Evolutionary conservation across 2,797 vertebrate genomes (phyloP), one percentile per base, ranked within the genome.

Genomic region (Eremophila alpestris): DNA sequence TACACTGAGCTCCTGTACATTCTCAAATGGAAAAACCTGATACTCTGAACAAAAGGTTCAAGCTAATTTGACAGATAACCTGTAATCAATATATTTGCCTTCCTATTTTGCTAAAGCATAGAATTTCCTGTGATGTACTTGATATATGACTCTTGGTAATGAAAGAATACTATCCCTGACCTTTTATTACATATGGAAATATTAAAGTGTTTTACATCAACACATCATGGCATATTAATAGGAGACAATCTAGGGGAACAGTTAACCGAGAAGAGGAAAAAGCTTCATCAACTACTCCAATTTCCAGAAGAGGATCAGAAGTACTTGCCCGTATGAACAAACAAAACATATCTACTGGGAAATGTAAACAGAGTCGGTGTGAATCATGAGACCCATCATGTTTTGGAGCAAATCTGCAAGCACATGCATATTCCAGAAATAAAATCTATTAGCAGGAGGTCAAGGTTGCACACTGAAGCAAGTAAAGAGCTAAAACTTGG

Each of bases 161-260:
- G 93, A 93, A 97, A 96, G 93, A 96, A 96, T 93, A 94, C 95
- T 86, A 96, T 75, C 69, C 89, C 91, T 97, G 95, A 97, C 94
- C 95, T 96, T 95, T 91, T 83, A 95, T 95, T 95, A 95, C 90
- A 95, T 93, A 95, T 94, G 94, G 93, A 96, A 96, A 96, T 96
- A 96, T 96, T 96, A 96, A 96, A 97, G 95, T 93, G 90, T 95
- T 97, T 96, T 89, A 96, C 87, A 95, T 94, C 94, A 95, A 92
- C 89, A 94, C 86, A 93, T 96, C 89, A 90, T 38, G 11, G 94
- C 68, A 73, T 92, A 89, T 93, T 95, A 97, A 93, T 90, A 91
- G 87, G 87, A 97, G 81, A 95, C 89, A 82, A 94, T 89, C 95
- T 68, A 70, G 58, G 69, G 59, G 90, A 96, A 95, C 16, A 78